Evolutionary conservation across 2,797 vertebrate genomes (phyloP).

Genomic region (Kryptopterus vitreolus): DNA sequence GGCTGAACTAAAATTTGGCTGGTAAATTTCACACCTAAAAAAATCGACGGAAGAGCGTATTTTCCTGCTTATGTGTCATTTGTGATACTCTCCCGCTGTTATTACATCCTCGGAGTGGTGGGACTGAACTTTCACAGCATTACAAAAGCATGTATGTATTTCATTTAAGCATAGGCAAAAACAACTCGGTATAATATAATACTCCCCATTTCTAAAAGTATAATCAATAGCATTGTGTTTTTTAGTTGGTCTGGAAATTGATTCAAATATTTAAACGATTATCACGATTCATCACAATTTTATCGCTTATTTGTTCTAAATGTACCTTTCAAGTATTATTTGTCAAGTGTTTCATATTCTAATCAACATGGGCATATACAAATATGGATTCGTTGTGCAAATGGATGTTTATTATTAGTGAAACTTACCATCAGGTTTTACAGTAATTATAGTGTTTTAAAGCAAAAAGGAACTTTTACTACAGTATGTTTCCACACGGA

Average conservation of each 20-base stretch:
- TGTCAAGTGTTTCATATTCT: no score
- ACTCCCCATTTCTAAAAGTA: not conserved
- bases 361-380: no score
- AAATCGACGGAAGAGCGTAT: not conserved
- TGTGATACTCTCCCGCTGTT: not conserved
- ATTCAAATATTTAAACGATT: no score
- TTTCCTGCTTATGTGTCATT: not conserved
- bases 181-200: constrained; percentile 5
- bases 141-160: not conserved
- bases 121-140: constrained; percentile 23
- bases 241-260: not conserved
- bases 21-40: constrained; percentile 7
- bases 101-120: constrained; percentile 11
- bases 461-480: no score
- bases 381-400: no score
- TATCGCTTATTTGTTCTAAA: no score
- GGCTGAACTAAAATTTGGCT: constrained; percentile 6
- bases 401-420: no score
- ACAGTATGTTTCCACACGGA: no score
- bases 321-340: no score
- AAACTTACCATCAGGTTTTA: no score
- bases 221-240: not conserved
- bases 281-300: no score
- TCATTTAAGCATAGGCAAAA: not conserved
- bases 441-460: no score